Evolutionary conservation across 2,888 invertebrate species (phyloP), one percentile per base, ranked within the genome.

Genomic region (Aethes cnicana): DNA sequence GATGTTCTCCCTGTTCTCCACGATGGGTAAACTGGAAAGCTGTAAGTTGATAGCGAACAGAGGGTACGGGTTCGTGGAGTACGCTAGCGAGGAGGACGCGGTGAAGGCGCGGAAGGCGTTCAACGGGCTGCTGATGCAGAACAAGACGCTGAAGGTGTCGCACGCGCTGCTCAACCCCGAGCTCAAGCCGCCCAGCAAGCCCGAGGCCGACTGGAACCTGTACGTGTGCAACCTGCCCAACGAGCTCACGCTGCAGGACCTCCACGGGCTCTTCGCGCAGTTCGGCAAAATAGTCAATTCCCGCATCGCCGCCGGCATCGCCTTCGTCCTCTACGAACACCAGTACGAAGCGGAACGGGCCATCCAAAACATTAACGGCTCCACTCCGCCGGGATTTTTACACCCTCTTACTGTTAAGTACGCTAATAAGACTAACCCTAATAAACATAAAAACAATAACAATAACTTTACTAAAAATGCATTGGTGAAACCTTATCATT

Each of bases 11-110:
- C 76, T 90, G 69, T 90, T 90, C 77, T 88, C 90, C 54, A 89
- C 90, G 58, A 90, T 90, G 90, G 90, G 90, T 74, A 90, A 90
- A 85, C 78, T 90, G 75, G 90, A 90, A 82, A 90, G 90, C 80
- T 90, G 90, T 82, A 90, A 90, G 79, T 77, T 90, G 78, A 90
- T 90, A 82, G 83, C 89, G 62, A 90, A 90, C 77, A 84, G 90
- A 77, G 90, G 90, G 75, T 90, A 90, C 74, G 90, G 90, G 68
- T 90, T 90, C 82, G 90, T 90, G 73, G 90, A 90, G 84, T 90
- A 90, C 81, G 73, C 82, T 66, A 80, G 76, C 69, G 80, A 87
- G 59, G 90, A 90, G 58, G 90, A 90, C 80, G 90, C 90, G 66
- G 72, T 81, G 59, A 90, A 90, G 68, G 90, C 90, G 55, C 74